Conservation (phyloP, 2,113 vertebrate species). For the Campylomormyrus numenius region DNA sequence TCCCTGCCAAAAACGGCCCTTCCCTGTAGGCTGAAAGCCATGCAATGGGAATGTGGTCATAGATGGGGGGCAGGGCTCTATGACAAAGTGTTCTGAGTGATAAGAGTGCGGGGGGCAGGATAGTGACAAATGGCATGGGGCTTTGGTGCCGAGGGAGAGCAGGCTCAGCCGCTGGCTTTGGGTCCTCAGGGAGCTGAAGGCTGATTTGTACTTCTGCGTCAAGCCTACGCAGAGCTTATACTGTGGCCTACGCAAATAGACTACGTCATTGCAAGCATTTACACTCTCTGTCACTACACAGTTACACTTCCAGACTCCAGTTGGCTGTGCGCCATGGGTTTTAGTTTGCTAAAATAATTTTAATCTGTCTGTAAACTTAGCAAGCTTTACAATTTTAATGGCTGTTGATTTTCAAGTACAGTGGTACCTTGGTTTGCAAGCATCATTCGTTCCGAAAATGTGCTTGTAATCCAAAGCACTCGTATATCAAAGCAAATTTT, state of each 20-base stretch:
- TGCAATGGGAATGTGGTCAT: background rate
- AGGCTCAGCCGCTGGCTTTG: background rate
- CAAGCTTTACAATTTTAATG: background rate
- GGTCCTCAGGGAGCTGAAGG: background rate
- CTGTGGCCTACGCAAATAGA: background rate
- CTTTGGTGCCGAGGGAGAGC: background rate
- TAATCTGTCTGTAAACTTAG: background rate
- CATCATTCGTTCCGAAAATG: too few relatives aligned
- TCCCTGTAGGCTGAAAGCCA: background rate
- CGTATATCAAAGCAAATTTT: too few relatives aligned
- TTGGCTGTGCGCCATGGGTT: background rate
- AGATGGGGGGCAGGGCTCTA: background rate
- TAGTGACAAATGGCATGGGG: background rate
- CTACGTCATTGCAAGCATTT: background rate
- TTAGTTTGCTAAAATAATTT: background rate
- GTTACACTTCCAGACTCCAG: background rate
- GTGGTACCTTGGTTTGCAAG: too few relatives aligned
- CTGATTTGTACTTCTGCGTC: background rate
- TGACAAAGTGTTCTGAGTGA: background rate
- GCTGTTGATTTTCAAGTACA: background rate
- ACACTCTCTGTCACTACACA: background rate
- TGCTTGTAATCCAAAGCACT: too few relatives aligned
- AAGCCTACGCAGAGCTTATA: background rate
- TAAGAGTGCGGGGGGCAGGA: background rate
- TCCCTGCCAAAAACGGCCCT: background rate